Base-by-base conservation (phyloP, 2,113 vertebrate species). In the Fregetta grallaria region DNA sequence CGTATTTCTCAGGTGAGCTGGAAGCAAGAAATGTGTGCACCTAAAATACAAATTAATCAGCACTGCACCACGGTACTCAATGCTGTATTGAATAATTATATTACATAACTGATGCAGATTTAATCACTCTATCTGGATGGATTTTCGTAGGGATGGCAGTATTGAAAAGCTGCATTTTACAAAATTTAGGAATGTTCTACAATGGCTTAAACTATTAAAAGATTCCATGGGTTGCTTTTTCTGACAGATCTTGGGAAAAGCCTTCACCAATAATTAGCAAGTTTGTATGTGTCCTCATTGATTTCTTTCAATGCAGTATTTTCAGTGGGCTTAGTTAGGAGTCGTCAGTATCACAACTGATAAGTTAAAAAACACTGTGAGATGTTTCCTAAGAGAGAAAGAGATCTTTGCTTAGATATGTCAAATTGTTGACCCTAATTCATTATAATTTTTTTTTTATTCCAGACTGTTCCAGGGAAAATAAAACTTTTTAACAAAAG, bases 31-130 rank as follows among this genome's bases (percentile, higher is more conserved):
- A 97, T 79, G 34, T 65, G 93, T 92, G 90, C 86, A 90, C 17
- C 84, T 94, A 95, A 97, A 95, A 86, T 83, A 95, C 68, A 96
- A 94, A 97, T 97, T 97, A 97, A 98, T 97, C 96, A 98, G 83
- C 74, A 91, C 38, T 11, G 4, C 74, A 95, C 38, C 83, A 75
- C 4, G 11, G 34, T 91, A 81, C 88, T 53, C 55, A 81, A 49
- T 94, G 83, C 53, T 3, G 4, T 95, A 92, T 94, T 97, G 95
- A 98, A 98, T 98, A 98, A 98, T 97, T 97, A 97, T 73, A 90
- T 66, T 92, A 87, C 88, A 91, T 94, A 95, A 97, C 25, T 3
- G 83, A 97, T 95, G 55, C 85, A 92, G 76, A 94, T 96, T 98
- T 97, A 98, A 98, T 98, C 97, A 96, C 63, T 94, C 81, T 86